phyloP scores from a whole-genome alignment of 2,797 vertebrate genomes.

The Euthynnus affinis region DNA sequence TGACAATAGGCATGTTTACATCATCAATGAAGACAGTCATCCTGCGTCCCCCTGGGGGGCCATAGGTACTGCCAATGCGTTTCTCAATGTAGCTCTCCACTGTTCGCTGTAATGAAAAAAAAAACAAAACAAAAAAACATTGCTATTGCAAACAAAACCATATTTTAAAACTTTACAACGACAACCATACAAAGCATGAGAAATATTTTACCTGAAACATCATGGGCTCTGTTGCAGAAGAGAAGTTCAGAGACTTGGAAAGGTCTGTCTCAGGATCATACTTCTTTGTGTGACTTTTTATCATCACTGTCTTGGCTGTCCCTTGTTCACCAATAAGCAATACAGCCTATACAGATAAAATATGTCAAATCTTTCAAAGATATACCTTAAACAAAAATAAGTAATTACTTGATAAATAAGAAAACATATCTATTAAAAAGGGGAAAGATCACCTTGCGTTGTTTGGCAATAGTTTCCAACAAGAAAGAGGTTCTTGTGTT shows the following conservation, averaged over 20 bases:
- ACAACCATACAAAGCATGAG: constrained; percentile 4
- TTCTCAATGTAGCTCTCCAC: constrained; percentile 93
- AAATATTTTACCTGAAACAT: constrained; percentile 90
- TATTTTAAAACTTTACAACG: constrained; percentile 10
- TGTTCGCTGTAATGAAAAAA: constrained; percentile 80
- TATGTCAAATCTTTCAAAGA: neutral
- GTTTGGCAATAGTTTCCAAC: constrained; percentile 86
- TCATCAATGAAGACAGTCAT: constrained; percentile 93
- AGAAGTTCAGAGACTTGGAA: constrained; percentile 90
- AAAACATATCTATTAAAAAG: constrained; percentile 2
- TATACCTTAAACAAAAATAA: neutral
- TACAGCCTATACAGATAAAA: constrained; percentile 84
- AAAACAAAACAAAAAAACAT: too few species aligned
- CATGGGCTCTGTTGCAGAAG: constrained; percentile 90
- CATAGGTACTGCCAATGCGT: constrained; percentile 89
- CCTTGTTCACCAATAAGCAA: constrained; percentile 93
- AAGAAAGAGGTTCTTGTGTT: constrained; percentile 91
- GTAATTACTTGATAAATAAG: neutral
- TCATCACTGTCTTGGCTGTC: constrained; percentile 92
- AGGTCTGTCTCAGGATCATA: constrained; percentile 90
- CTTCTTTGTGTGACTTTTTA: constrained; percentile 88
- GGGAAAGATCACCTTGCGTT: constrained; percentile 63
- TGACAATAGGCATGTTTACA: constrained; percentile 92
- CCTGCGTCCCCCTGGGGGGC: constrained; percentile 90
- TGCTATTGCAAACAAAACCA: neutral